Evolutionary conservation across 2,888 invertebrate species (phyloP), one percentile per base, ranked within the genome.

Genomic region (Criorhina ranunculi): DNA sequence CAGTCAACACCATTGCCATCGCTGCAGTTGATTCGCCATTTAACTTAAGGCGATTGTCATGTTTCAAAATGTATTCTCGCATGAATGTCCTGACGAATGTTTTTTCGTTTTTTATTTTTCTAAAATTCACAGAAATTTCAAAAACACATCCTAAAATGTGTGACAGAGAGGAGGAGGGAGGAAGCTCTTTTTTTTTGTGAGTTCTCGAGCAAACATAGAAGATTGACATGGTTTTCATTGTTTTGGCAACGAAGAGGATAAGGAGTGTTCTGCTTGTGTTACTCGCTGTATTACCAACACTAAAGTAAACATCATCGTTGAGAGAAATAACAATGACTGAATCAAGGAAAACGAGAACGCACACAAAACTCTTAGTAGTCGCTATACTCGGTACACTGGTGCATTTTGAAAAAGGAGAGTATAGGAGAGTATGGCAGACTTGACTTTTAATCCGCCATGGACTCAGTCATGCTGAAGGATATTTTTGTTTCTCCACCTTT

Each of bases 171-270:
- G 2, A 24, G 24, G 24, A 4, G 1, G 24, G 24, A 3, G 24
- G 24, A 24, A 51, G 12, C 33, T 73, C 33, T 42, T 42, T 51
- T 72, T 15, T 35, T 55, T 37, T 24, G 24, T 24, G 24, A 24
- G 37, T 55, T 55, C 12, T 6, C 7, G 40, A 76, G 40, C 51
- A 70, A 64, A 70, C 57, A 66, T 15, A 46, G 33, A 72, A 77
- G 72, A 62, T 66, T 82, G 77, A 82, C 82, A 82, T 82, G 72
- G 72, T 67, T 77, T 59, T 59, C 77, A 82, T 82, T 82, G 82
- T 82, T 77, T 77, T 40, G 77, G 55, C 37, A 59, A 49, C 62
- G 44, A 69, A 76, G 24, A 44, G 57, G 42, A 64, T 66, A 57
- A 44, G 64, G 19, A 66, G 59, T 33, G 29, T 73, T 73, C 44